Evolutionary conservation across 2,797 vertebrate species (phyloP), one percentile per base, ranked within the genome.

Genomic region (Decapterus maruadsi): DNA sequence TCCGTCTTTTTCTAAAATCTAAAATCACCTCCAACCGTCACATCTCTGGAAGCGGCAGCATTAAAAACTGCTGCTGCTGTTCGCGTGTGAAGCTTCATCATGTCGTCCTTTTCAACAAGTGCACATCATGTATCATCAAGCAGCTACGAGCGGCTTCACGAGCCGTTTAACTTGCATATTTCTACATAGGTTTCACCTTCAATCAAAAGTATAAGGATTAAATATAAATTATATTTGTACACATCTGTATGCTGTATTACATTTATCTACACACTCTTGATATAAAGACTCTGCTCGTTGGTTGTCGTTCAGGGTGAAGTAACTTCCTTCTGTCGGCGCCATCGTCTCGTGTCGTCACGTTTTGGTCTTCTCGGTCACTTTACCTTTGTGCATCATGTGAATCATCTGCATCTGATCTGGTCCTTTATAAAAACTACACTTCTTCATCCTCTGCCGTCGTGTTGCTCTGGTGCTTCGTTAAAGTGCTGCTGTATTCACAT

Each of bases 121-220:
- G 57, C 56, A 63, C 57, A 16, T 80, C 54, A 43, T 12, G 31
- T 40, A 4, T 50, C 77, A 45, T 74, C 53, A 1, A 36, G 82
- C 82, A 81, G 82, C 85, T 76, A 69, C 75, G 10, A 1, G 11
- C 2, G 45, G 59, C 56, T 77, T 48, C 7, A n/a, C 29, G 11
- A 26, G 53, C 40, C 46, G 1, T 22, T 63, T 14, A 11, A 69
- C 68, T 79, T 90, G 86, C 89, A 90, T 89, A 74, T 87, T 86
- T 86, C 85, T 68, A 68, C 63, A 4, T 9, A 38, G n/a, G 20
- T 40, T 72, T 79, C 67, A 55, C 42, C 48, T 78, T 71, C 75
- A 42, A 29, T 63, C 36, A 46, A 77, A 81, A 74, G 45, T 36
- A 51, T 29, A 68, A 58, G 43, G 46, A 48, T 75, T 81, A 75